Evolutionary conservation across 2,113 vertebrate species (phyloP).

Genomic region (Narcine bancroftii): DNA sequence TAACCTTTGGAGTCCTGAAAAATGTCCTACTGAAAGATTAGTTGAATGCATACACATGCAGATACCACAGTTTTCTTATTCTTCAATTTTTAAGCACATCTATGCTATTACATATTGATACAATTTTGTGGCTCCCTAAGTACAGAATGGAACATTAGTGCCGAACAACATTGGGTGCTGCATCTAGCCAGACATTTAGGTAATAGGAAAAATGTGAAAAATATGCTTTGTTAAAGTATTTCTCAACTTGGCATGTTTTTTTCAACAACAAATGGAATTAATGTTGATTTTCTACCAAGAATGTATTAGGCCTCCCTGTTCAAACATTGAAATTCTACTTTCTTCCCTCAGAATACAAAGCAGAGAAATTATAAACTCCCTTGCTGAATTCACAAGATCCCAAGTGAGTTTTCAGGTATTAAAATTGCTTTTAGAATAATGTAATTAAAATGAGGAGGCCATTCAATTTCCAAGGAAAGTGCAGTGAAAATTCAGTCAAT

Average conservation of each 20-base stretch:
- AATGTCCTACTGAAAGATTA: not conserved
- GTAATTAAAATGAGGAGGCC: not conserved
- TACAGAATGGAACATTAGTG: not conserved
- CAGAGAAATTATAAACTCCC: not conserved
- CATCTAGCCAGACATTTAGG: not conserved
- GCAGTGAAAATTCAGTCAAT: conserved; percentile 23
- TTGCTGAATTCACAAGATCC: not conserved
- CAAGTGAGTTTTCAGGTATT: not conserved
- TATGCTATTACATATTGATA: not conserved
- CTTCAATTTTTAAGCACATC: not conserved
- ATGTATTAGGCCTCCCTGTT: not conserved
- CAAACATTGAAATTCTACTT: not conserved
- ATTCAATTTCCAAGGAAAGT: not conserved
- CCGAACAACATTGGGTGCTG: not conserved
- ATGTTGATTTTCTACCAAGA: not conserved
- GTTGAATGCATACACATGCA: not conserved
- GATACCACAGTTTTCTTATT: not conserved
- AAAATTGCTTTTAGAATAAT: conserved; percentile 21
- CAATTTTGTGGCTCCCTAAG: not conserved
- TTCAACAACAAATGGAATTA: not conserved
- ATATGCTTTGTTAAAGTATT: not conserved
- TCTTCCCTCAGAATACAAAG: not conserved
- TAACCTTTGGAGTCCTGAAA: not conserved
- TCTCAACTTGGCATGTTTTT: not conserved
- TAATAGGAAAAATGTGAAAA: not conserved